A percentile compares a stretch with the other conserved stretches of the same genome.
These are phyloP conservation scores for Danionella dracula DNA, from an alignment of 2,797 vertebrate genomes.

Conservation along the genomic window DNA sequence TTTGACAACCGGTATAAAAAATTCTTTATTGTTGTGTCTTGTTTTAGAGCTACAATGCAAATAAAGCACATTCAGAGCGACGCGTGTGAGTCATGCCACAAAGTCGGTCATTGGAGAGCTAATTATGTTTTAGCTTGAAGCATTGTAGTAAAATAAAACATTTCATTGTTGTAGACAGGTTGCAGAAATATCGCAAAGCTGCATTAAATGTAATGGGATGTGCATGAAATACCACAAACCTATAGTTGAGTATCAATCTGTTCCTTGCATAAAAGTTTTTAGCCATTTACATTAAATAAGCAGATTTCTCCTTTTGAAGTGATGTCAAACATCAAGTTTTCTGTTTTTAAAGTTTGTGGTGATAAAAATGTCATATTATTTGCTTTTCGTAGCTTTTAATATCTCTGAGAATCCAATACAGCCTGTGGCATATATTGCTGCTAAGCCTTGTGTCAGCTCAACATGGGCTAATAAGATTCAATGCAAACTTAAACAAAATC, in stretches of 20 bases:
- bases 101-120: not conserved
- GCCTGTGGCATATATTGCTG: not conserved
- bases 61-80: not conserved
- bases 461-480: not conserved
- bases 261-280: not conserved
- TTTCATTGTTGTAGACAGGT: not conserved
- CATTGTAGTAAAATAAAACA: not conserved
- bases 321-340: not conserved
- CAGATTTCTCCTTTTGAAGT: not conserved
- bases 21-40: not conserved
- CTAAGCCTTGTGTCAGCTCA: not conserved
- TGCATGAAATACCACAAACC: not conserved
- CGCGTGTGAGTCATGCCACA: not conserved
- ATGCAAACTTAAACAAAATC: not conserved
- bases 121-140: not conserved
- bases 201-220: not conserved
- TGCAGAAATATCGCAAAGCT: not conserved
- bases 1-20: not conserved
- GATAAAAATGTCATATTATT: conserved; percentile 1
- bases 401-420: not conserved
- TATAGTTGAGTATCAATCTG: not conserved
- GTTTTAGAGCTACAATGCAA: not conserved
- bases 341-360: too few relatives aligned
- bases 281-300: not conserved
- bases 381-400: conserved; percentile 13